These are phyloP conservation scores for Isichthys henryi DNA, from an alignment of 2,113 vertebrate genomes.

Conservation along the genomic window DNA sequence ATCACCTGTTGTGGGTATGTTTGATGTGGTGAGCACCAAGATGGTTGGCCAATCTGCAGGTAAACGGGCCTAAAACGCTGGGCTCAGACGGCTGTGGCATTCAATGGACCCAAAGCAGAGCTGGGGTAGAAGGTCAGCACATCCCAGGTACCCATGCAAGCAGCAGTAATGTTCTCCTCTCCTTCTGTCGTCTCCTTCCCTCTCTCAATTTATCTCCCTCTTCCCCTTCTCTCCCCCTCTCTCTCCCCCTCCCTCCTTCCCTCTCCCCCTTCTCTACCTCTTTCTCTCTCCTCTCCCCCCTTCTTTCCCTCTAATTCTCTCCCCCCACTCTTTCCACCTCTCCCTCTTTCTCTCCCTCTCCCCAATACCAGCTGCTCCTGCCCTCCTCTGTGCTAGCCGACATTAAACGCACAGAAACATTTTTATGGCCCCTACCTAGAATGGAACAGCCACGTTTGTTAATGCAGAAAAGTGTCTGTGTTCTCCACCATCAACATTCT, in stretches of 20 bases:
- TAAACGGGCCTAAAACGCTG: neutral
- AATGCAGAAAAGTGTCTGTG: slow-evolving; percentile 9
- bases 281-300: neutral
- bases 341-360: neutral
- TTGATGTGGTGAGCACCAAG: neutral
- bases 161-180: neutral
- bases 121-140: neutral
- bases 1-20: neutral
- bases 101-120: neutral
- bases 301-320: neutral
- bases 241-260: neutral
- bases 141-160: neutral
- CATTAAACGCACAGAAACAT: slow-evolving; percentile 13
- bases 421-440: slow-evolving; percentile 25
- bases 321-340: neutral
- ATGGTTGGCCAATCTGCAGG: neutral
- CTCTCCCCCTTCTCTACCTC: neutral
- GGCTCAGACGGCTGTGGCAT: neutral
- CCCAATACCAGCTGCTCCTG: neutral
- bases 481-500: slow-evolving; percentile 35
- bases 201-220: neutral
- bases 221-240: neutral
- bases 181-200: neutral
- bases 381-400: slow-evolving; percentile 25
- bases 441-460: slow-evolving; percentile 6